Conservation (phyloP, 2,797 vertebrate species). For the Poeciliopsis infans region DNA sequence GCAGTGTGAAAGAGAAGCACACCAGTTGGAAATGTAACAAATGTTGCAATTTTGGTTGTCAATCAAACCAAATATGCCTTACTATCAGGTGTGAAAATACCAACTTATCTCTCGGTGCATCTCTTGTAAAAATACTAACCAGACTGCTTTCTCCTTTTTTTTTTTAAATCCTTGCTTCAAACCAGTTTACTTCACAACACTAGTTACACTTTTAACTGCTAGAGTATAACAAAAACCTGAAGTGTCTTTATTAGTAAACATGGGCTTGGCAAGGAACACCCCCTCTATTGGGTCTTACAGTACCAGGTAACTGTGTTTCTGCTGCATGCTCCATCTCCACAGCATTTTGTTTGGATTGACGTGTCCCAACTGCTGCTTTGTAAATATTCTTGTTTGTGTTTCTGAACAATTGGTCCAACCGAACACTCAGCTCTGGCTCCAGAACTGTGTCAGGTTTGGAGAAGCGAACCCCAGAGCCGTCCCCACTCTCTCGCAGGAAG, state of each 20-base stretch:
- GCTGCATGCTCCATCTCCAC: constrained; percentile 53
- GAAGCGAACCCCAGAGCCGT: constrained; percentile 89
- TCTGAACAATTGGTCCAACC: constrained; percentile 56
- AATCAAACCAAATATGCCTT: no score
- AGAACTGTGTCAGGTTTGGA: constrained; percentile 83
- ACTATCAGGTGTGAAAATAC: no score
- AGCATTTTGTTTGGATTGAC: constrained; percentile 28
- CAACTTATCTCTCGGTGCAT: not conserved
- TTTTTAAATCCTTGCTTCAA: not conserved
- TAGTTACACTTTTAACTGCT: not conserved
- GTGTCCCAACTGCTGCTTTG: constrained; percentile 44
- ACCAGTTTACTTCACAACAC: constrained; percentile 1
- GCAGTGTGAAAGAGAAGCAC: no score
- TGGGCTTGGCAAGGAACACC: constrained; percentile 46
- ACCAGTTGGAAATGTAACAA: no score
- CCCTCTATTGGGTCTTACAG: constrained; percentile 44
- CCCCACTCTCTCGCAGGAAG: constrained; percentile 92
- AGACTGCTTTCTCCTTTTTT: constrained; percentile 21
- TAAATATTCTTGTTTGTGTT: constrained; percentile 59
- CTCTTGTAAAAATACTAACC: constrained; percentile 39
- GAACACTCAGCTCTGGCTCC: constrained; percentile 81
- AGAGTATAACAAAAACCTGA: constrained; percentile 5
- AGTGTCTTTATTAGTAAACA: constrained; percentile 30
- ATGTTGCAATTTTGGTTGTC: no score
- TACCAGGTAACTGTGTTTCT: constrained; percentile 65